A percentile compares a stretch with the other conserved stretches of the same genome.
These are phyloP conservation scores for Muntiacus muntjak DNA, from an alignment of 2,113 vertebrate genomes.

Conservation along the genomic window DNA sequence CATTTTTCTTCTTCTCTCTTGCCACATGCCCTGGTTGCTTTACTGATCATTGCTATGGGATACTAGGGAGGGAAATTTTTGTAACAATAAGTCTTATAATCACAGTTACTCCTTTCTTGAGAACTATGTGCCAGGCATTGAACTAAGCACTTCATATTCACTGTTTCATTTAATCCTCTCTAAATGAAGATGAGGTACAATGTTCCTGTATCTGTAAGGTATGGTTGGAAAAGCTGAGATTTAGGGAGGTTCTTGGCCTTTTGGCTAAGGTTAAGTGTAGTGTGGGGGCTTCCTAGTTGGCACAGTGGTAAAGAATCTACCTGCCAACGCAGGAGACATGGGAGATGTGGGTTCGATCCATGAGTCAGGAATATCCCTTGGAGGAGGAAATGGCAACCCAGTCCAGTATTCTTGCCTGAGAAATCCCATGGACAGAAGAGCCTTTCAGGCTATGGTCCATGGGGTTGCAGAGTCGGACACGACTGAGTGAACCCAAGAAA, in stretches of 20 bases:
- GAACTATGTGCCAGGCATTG: not conserved
- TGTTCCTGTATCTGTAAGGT: not conserved
- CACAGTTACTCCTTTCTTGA: not conserved
- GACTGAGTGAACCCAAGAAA: not conserved
- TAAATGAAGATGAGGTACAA: accelerated
- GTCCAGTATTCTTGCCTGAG: not conserved
- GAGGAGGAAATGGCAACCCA: not conserved
- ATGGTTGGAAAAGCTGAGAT: not conserved
- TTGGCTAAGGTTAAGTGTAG: not conserved
- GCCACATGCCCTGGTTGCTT: not conserved
- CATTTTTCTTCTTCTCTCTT: not conserved
- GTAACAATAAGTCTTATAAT: not conserved
- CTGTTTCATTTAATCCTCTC: not conserved
- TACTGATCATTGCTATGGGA: not conserved
- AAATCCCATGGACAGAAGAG: not conserved
- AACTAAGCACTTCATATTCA: accelerated
- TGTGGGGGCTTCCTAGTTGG: not conserved
- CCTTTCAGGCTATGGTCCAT: not conserved
- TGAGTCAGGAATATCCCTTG: not conserved
- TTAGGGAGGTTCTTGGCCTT: not conserved
- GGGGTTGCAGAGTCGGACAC: not conserved
- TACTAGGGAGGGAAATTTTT: not conserved
- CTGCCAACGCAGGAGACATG: not conserved
- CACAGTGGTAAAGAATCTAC: not conserved
- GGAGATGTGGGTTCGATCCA: accelerated